These are phyloP conservation scores for Corvus moneduloides DNA, from an alignment of 2,113 vertebrate genomes.

Conservation along the genomic window DNA sequence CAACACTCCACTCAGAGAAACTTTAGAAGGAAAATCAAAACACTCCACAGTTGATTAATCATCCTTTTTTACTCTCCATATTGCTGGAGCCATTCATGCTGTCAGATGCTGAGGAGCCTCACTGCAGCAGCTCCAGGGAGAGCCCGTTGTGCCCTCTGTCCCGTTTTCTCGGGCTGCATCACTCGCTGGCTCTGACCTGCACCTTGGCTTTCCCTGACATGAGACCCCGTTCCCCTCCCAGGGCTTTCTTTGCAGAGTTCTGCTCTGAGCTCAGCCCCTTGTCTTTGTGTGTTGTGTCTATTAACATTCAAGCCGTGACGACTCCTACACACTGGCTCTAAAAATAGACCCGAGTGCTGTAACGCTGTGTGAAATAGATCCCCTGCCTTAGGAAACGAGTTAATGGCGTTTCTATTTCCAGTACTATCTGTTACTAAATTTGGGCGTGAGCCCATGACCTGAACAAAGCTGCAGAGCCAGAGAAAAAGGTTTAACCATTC, in stretches of 20 bases:
- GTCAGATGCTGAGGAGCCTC: neutral
- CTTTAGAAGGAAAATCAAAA: neutral
- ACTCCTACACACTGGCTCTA: slow-evolving; percentile 57
- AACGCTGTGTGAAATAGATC: slow-evolving; percentile 35
- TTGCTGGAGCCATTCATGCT: neutral
- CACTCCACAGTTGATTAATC: neutral
- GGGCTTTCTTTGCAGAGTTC: neutral
- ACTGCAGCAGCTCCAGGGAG: neutral
- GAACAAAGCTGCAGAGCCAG: neutral
- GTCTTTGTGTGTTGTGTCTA: slow-evolving; percentile 35
- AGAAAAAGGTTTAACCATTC: neutral
- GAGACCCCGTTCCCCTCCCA: neutral
- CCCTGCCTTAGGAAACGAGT: slow-evolving; percentile 38
- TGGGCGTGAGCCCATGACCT: slow-evolving; percentile 33
- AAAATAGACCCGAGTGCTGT: slow-evolving; percentile 59
- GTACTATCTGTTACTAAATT: slow-evolving; percentile 70
- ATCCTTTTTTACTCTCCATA: neutral
- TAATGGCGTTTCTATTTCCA: slow-evolving; percentile 68
- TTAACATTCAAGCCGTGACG: slow-evolving; percentile 39
- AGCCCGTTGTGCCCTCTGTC: neutral
- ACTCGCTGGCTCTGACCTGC: neutral
- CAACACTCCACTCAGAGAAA: neutral
- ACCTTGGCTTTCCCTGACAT: neutral
- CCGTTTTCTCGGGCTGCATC: neutral
- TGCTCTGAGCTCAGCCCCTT: neutral